phyloP scores from a whole-genome alignment of 2,113 vertebrate species.

The Aramus guarauna region DNA sequence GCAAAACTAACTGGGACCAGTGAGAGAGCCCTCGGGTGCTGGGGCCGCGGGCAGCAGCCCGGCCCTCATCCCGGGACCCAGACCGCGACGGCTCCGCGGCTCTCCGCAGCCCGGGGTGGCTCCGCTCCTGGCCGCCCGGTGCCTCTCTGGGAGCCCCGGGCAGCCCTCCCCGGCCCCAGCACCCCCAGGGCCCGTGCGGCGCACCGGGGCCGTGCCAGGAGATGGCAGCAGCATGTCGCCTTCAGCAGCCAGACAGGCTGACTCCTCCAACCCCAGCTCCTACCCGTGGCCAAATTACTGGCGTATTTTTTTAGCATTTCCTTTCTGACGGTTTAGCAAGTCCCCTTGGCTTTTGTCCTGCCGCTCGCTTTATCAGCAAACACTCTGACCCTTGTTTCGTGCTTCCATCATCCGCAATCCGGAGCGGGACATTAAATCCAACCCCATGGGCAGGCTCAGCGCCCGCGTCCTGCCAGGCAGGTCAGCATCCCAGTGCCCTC shows the following conservation, averaged over 20 bases:
- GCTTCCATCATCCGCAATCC: rapidly evolving
- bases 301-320: rapidly evolving
- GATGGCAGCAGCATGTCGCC: not conserved
- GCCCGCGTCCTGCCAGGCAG: rapidly evolving
- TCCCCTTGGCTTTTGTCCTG: not conserved
- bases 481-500: rapidly evolving
- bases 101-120: rapidly evolving
- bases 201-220: rapidly evolving
- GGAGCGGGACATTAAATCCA: not conserved
- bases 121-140: too few relatives aligned
- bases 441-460: rapidly evolving
- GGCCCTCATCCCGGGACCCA: rapidly evolving
- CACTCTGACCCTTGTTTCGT: rapidly evolving
- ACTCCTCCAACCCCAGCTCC: not conserved
- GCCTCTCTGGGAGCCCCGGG: not conserved
- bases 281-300: rapidly evolving
- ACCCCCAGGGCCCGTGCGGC: rapidly evolving
- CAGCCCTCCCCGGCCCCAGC: not conserved
- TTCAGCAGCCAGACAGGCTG: rapidly evolving
- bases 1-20: not conserved
- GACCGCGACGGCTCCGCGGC: rapidly evolving
- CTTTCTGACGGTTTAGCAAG: not conserved
- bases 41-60: not conserved
- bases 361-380: not conserved
- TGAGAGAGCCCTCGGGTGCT: rapidly evolving